phyloP scores from a whole-genome alignment of 2,888 invertebrate species.

The Sinohyriopsis cumingii region DNA sequence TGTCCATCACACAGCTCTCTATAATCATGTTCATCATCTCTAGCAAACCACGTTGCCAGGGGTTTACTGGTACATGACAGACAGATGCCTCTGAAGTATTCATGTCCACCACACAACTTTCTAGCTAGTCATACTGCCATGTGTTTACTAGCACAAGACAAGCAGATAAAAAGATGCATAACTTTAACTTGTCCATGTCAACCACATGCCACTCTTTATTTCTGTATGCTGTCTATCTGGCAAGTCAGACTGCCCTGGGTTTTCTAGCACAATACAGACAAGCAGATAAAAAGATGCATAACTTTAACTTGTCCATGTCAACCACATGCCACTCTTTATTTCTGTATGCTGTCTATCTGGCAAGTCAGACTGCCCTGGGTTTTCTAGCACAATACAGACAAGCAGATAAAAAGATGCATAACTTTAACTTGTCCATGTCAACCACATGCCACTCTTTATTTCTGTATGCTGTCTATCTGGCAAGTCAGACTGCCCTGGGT shows the following conservation, averaged over 20 bases:
- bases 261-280: conserved; percentile 73
- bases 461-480: conserved; percentile 88
- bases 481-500: conserved; percentile 85
- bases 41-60: conserved; percentile 86
- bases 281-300: conserved; percentile 36
- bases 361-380: conserved; percentile 85
- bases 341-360: conserved; percentile 88
- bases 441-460: conserved; percentile 94
- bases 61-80: conserved; percentile 75
- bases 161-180: conserved; percentile 36
- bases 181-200: conserved; percentile 93
- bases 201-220: conserved; percentile 94
- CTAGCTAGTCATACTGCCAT: too few relatives aligned
- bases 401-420: conserved; percentile 36
- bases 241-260: conserved; percentile 85
- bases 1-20: conserved; percentile 81
- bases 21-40: conserved; percentile 58
- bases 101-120: conserved; percentile 96
- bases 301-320: conserved; percentile 93
- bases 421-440: conserved; percentile 93
- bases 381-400: conserved; percentile 73
- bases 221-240: conserved; percentile 88
- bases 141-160: neutral
- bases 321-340: conserved; percentile 94
- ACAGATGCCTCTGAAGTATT: conserved; percentile 82